These are phyloP conservation scores for Cryptosula pallasiana DNA, from an alignment of 2,888 invertebrate genomes.

Conservation along the genomic window DNA sequence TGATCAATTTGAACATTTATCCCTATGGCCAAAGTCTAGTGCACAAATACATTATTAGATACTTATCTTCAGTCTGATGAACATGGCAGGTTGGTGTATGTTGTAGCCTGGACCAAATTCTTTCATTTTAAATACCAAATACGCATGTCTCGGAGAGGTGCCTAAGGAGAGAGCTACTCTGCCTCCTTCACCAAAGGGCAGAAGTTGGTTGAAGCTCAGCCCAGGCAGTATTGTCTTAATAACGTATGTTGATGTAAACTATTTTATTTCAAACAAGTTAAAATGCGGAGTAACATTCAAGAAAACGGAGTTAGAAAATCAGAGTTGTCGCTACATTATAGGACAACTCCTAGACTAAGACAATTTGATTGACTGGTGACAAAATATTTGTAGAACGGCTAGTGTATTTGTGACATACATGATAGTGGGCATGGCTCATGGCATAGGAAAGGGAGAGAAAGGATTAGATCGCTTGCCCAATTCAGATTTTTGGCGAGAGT, in stretches of 20 bases:
- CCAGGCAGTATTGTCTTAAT: neutral
- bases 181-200: neutral
- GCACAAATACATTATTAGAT: too few relatives aligned
- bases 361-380: too few relatives aligned
- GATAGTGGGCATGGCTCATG: neutral
- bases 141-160: neutral
- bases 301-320: too few relatives aligned
- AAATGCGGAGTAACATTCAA: too few relatives aligned
- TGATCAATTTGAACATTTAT: too few relatives aligned
- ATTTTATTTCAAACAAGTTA: too few relatives aligned
- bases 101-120: neutral
- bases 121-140: neutral
- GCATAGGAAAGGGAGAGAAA: slow-evolving; percentile 8
- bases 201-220: neutral
- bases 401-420: slow-evolving; percentile 8
- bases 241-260: neutral
- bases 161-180: neutral
- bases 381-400: neutral
- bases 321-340: too few relatives aligned
- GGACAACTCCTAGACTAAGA: too few relatives aligned
- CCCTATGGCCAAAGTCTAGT: too few relatives aligned
- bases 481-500: slow-evolving; percentile 12
- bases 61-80: too few relatives aligned
- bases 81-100: too few relatives aligned
- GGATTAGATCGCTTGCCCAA: slow-evolving; percentile 9